Base-by-base conservation (phyloP, 2,113 vertebrate genomes). In the Machaerirhynchus nigripectus region DNA sequence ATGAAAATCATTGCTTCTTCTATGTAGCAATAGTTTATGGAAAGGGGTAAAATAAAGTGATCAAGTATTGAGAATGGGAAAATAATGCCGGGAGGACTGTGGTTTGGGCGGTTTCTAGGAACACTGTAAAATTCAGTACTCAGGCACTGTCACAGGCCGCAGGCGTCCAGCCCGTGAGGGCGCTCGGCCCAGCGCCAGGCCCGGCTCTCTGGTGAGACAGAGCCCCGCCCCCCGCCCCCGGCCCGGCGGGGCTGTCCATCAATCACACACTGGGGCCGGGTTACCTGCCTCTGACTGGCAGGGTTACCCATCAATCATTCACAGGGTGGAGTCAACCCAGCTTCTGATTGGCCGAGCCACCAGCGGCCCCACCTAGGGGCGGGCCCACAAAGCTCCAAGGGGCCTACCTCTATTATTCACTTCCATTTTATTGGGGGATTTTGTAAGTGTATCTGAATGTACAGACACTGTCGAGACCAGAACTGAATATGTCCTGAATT, bases 151-250 rank as follows among this genome's bases (percentile, higher is more conserved):
- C 21, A 31, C 5, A 26, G 5, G 2, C 11, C 3, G 9, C 5
- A 1, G 0, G 11, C 0, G 6, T 4, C 27, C 2, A 13, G 16
- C 9, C 39, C 3, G 0, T 5, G 10, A 3, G 13, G 2, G 8
- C 1, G n/a, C n/a, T n/a, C n/a, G n/a, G n/a, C n/a, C n/a, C n/a
- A n/a, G n/a, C n/a, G n/a, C n/a, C n/a, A n/a, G n/a, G n/a, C n/a
- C n/a, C n/a, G n/a, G n/a, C n/a, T n/a, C 4, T 1, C 16, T 7
- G 23, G 15, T 22, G 42, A 28, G 19, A 8, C 30, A 49, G 4
- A 55, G 23, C 53, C 44, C 44, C 12, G 7, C 44, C 55, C 63
- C 14, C 24, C 2, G 23, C 0, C 6, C 15, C 30, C 6, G 1
- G 6, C 33, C 18, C 1, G 20, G n/a, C 9, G 11, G 20, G 11